Evolutionary conservation across 2,888 invertebrate species (phyloP).

Genomic region (Psylliodes chrysocephalus): DNA sequence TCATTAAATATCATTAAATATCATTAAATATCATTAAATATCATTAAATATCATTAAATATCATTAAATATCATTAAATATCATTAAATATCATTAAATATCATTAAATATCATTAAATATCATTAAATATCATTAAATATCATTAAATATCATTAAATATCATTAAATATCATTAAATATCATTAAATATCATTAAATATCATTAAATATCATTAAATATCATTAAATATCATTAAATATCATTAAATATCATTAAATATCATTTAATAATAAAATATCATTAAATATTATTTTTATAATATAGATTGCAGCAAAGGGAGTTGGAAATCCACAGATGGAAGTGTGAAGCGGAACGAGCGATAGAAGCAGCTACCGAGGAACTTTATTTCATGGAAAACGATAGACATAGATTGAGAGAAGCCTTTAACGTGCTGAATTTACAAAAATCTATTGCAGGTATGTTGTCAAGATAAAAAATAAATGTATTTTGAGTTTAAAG

Average conservation of each 20-base stretch:
- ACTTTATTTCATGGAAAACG: slow-evolving; percentile 74
- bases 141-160: too few species aligned
- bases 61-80: too few species aligned
- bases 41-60: too few species aligned
- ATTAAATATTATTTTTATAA: background rate
- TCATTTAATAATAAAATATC: too few species aligned
- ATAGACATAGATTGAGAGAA: slow-evolving; percentile 74
- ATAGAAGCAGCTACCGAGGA: slow-evolving; percentile 77
- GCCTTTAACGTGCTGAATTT: slow-evolving; percentile 72
- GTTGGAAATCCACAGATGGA: slow-evolving; percentile 78
- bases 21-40: too few species aligned
- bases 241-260: background rate
- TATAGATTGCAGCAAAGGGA: slow-evolving; percentile 70
- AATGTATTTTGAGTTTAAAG: background rate
- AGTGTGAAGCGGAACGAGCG: slow-evolving; percentile 77
- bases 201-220: too few species aligned
- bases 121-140: too few species aligned
- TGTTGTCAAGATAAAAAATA: background rate
- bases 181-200: too few species aligned
- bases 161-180: too few species aligned
- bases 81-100: too few species aligned
- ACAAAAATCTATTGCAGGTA: slow-evolving; percentile 73
- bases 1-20: too few species aligned
- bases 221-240: background rate
- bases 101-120: too few species aligned